These are phyloP conservation scores for Lasioglossum baleicum DNA, from an alignment of 1,140 invertebrate genomes.

Conservation along the genomic window DNA sequence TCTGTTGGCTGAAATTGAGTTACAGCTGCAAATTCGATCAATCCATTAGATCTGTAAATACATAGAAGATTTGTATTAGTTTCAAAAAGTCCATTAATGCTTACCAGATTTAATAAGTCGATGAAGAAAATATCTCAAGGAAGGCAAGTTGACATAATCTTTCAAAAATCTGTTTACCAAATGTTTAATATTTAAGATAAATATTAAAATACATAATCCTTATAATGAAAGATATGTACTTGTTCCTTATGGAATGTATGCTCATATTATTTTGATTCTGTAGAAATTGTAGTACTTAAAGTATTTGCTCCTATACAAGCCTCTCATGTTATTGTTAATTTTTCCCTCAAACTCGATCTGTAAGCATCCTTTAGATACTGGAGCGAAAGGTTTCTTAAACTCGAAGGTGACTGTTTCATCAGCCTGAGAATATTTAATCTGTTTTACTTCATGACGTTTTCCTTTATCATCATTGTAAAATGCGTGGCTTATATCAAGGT, in stretches of 20 bases:
- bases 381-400: no score
- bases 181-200: no score
- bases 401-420: slow-evolving; percentile 88
- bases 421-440: no score
- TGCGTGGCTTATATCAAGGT: no score
- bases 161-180: slow-evolving; percentile 51
- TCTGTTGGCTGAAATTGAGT: slow-evolving; percentile 97
- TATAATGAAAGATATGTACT: neutral
- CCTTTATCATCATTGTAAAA: no score
- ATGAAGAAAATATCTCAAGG: no score
- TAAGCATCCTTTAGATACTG: slow-evolving; percentile 85
- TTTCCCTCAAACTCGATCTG: slow-evolving; percentile 89
- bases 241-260: neutral
- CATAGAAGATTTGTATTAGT: neutral
- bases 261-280: no score
- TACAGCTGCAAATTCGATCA: slow-evolving; percentile 90
- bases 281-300: slow-evolving; percentile 75
- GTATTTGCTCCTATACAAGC: slow-evolving; percentile 96
- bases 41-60: slow-evolving; percentile 78
- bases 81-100: no score
- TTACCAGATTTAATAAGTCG: slow-evolving; percentile 68
- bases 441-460: no score
- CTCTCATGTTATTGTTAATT: slow-evolving; percentile 97
- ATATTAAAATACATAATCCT: neutral
- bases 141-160: no score